Evolutionary conservation across 2,797 vertebrate genomes (phyloP), one percentile per base, ranked within the genome.

Genomic region (Microchirus variegatus): DNA sequence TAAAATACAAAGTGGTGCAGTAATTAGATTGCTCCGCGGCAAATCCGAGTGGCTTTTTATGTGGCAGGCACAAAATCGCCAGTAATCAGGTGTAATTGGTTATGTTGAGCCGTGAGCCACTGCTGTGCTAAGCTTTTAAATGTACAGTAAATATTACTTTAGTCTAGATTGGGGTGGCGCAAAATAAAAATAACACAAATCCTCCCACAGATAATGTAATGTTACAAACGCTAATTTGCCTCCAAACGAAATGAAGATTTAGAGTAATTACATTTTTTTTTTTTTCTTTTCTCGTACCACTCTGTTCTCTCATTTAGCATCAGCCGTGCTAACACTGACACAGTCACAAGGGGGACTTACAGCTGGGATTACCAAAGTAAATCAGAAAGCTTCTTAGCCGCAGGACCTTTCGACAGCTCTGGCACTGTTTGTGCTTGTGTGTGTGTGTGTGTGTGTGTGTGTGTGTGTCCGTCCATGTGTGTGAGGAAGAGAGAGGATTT

Each of bases 301-400:
- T 78, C 50, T 46, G 54, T 59, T 74, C 56, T 80, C 49, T 73
- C 70, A 74, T 81, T 78, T 71, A 73, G 73, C 74, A 77, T 89
- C 79, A 63, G 72, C 52, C 47, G 53, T 22, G 75, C 63, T n/a
- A n/a, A 61, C 65, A 38, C 65, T 76, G 79, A 75, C 81, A 75
- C 81, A 75, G 79, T 76, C 78, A 74, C 73, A 45, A 82, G 76
- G 75, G 75, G 72, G 81, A 86, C 77, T 86, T 87, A 87, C 82
- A 84, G 73, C 77, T 59, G 77, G 86, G 88, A 91, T 92, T 87
- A 90, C 81, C 71, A 77, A 77, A 82, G 84, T 86, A 90, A 86
- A 89, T 84, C 89, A 77, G 70, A 88, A 90, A 90, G 83, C 85
- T 79, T 84, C 87, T 89, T 89, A 88, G 80, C 82, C 63, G 53